Conservation (phyloP, 2,113 vertebrate species). For the Chionomys nivalis region DNA sequence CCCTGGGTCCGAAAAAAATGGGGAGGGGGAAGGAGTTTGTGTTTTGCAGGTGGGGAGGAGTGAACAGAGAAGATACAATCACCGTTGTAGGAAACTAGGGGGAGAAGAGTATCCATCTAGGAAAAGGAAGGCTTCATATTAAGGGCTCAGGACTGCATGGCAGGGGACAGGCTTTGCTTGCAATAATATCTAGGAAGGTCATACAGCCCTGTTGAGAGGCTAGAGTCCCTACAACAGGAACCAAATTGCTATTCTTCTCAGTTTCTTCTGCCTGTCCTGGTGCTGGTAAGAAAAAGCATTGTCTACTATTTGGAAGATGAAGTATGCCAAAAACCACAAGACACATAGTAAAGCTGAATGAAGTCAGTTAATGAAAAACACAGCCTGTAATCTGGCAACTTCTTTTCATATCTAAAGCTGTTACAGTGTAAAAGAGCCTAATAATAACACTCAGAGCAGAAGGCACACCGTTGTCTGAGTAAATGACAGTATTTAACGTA, state of each 20-base stretch:
- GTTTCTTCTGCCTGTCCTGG: neutral
- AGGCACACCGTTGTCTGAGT: slow-evolving; percentile 30
- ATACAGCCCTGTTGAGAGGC: rapidly evolving
- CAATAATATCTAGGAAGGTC: neutral
- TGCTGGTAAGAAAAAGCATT: slow-evolving; percentile 7
- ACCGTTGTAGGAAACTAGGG: neutral
- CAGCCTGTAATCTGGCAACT: slow-evolving; percentile 38
- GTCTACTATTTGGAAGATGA: slow-evolving; percentile 29
- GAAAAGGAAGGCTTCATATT: neutral
- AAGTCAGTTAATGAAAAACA: slow-evolving; percentile 61
- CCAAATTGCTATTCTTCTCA: neutral
- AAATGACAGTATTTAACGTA: slow-evolving; percentile 57
- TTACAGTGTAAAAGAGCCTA: slow-evolving; percentile 68
- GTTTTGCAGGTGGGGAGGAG: rapidly evolving
- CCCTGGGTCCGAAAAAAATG: neutral
- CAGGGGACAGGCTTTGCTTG: neutral
- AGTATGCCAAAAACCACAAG: slow-evolving; percentile 3
- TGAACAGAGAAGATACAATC: neutral
- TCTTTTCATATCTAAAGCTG: slow-evolving; percentile 61
- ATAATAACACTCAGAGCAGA: slow-evolving; percentile 66
- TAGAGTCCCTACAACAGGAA: neutral
- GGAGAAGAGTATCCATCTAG: rapidly evolving
- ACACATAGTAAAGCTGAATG: neutral
- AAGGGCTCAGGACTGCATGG: no score
- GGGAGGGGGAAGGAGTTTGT: neutral